Evolutionary conservation across 2,113 vertebrate species (phyloP), one percentile per base, ranked within the genome.

Genomic region (Phaethon lepturus): DNA sequence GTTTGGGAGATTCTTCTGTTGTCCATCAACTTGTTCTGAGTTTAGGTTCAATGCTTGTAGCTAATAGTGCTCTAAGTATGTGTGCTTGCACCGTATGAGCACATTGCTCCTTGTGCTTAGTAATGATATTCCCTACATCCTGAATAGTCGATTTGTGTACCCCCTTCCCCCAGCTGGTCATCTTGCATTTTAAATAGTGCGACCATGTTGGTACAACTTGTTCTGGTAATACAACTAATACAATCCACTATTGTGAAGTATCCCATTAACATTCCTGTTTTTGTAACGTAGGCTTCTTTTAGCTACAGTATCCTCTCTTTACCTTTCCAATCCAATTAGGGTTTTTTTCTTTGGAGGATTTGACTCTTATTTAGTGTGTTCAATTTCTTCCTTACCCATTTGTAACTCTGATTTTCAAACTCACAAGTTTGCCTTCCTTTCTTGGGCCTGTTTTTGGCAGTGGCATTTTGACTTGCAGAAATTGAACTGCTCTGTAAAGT

Each of bases 291-390:
- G 49, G 22, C 45, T 73, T 83, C 42, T 88, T 96, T 74, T 77
- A 84, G 55, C 68, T 56, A 49, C 42, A 74, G 42, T 91, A 38
- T 69, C 52, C 23, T 86, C 74, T 94, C 73, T 88, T 93, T 88
- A 90, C 56, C 38, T 95, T 91, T 84, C 59, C 92, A 91, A 53
- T 97, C 92, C 91, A 80, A 42, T 92, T 95, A 86, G n/a, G 47
- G 8, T 1, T 2, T 13, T 73, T 86, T 92, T 69, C 58, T 64
- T 91, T 71, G 33, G n/a, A 90, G 33, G 59, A 85, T 87, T 93
- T 85, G 58, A 22, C 49, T 82, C 33, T 38, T 60, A 4, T 75
- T 72, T 72, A 76, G 58, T 31, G 25, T 0, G 0, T 93, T 92
- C 38, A 8, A 0, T 86, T 86, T 90, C 59, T 90, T 93, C 67